phyloP scores from a whole-genome alignment of 37 sponge, comb jelly and placozoan genomes.

The Dysidea cf. avara region DNA sequence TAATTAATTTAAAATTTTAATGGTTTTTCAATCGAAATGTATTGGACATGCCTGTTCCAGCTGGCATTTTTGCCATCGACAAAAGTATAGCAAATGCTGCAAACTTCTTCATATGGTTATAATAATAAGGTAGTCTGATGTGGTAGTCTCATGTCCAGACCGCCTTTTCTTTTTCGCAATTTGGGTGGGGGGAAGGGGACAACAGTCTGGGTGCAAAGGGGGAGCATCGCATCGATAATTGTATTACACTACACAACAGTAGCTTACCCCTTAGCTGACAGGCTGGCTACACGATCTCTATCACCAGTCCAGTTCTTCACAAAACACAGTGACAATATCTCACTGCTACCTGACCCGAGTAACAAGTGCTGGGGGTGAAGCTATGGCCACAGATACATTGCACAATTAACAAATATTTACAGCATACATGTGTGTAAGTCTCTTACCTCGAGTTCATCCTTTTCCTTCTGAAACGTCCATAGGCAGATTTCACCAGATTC shows the following conservation, averaged over 20 bases:
- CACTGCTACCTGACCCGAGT: slow-evolving; percentile 37
- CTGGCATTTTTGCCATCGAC: no score
- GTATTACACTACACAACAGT: no score
- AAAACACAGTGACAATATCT: slow-evolving; percentile 48
- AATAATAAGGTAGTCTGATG: no score
- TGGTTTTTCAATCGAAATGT: no score
- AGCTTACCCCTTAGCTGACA: slow-evolving; percentile 46
- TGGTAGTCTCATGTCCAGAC: no score
- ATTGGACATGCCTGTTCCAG: no score
- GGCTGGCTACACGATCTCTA: slow-evolving; percentile 48
- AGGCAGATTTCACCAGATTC: slow-evolving; percentile 75
- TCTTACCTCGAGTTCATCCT: slow-evolving; percentile 31
- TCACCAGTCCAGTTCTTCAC: slow-evolving; percentile 68
- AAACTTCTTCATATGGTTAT: no score
- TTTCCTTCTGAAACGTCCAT: slow-evolving; percentile 63
- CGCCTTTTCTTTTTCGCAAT: no score
- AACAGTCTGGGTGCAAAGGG: not conserved
- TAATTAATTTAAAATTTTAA: no score
- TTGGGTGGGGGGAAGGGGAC: not conserved
- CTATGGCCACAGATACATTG: slow-evolving; percentile 23
- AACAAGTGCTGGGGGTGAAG: slow-evolving; percentile 48
- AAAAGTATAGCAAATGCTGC: no score
- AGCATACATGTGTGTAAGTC: no score
- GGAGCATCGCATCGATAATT: not conserved
- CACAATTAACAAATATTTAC: slow-evolving; percentile 5